A percentile compares a stretch with the other conserved stretches of the same genome.
Conservation (phyloP, 1,140 invertebrate species). For the Dryas iulia region DNA sequence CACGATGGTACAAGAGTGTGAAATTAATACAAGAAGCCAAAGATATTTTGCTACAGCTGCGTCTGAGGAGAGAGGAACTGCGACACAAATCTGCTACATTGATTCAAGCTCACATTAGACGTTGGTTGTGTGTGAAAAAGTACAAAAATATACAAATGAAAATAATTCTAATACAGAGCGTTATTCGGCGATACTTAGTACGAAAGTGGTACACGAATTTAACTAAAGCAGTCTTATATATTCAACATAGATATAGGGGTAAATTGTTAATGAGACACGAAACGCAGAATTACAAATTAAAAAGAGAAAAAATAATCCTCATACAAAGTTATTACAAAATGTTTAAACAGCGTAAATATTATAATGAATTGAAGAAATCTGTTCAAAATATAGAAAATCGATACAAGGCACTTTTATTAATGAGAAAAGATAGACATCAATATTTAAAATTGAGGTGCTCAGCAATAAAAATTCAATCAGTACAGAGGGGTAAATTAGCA, state of each 20-base stretch:
- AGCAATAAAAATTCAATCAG: conserved; percentile 61
- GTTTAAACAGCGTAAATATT: conserved; percentile 45
- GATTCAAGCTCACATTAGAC: conserved; percentile 74
- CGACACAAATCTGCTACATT: conserved; percentile 43
- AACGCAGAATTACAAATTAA: conserved; percentile 47
- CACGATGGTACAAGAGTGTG: conserved; percentile 65
- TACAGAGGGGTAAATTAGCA: conserved; percentile 59
- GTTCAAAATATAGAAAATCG: conserved; percentile 48
- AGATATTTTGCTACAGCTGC: conserved; percentile 42
- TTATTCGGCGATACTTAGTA: conserved; percentile 45
- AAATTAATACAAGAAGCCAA: conserved; percentile 56
- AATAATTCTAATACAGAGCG: conserved; percentile 53
- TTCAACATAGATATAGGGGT: conserved; percentile 76
- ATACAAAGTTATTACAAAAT: conserved; percentile 77
- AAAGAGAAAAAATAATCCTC: conserved; percentile 45
- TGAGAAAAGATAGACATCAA: conserved; percentile 61
- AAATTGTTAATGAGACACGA: conserved; percentile 60
- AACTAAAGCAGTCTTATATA: conserved; percentile 48
- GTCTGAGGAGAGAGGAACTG: conserved; percentile 37
- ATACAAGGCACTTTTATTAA: conserved; percentile 65
- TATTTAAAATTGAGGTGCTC: conserved; percentile 57
- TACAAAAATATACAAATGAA: conserved; percentile 45
- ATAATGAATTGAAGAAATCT: conserved; percentile 41
- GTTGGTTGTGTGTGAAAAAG: conserved; percentile 58
- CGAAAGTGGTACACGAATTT: conserved; percentile 53